Percentiles rank a stretch among this genome's conserved stretches.
phyloP scores from a whole-genome alignment of 2,797 vertebrate genomes.

The Enteromius paludinosus region DNA sequence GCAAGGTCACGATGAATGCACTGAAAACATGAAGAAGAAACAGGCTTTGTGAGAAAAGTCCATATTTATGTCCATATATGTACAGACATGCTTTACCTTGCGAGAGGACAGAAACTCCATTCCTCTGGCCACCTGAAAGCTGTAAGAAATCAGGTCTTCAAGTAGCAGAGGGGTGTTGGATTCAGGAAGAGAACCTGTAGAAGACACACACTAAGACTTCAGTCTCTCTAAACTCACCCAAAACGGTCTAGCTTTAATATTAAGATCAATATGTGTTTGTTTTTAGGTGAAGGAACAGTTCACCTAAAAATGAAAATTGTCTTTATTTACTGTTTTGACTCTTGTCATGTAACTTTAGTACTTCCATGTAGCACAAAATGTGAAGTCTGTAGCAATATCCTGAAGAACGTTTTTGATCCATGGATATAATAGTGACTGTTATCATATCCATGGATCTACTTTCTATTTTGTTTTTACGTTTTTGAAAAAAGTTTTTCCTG shows the following conservation, averaged over 20 bases:
- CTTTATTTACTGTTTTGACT: not conserved
- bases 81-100: constrained; percentile 69
- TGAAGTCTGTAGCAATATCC: not conserved
- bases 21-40: constrained; percentile 69
- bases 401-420: not conserved
- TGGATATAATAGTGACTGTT: not conserved
- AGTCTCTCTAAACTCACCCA: not conserved
- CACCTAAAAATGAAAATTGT: not conserved
- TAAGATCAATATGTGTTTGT: not conserved
- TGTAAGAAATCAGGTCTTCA: constrained; percentile 94
- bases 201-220: constrained; percentile 46
- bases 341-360: not conserved
- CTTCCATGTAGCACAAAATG: not conserved
- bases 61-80: constrained; percentile 20
- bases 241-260: not conserved
- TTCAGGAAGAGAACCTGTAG: constrained; percentile 73
- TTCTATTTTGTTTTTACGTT: not conserved
- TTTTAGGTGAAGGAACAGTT: not conserved
- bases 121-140: constrained; percentile 95
- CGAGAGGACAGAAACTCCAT: constrained; percentile 93
- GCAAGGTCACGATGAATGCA: constrained; percentile 96
- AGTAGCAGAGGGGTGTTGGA: constrained; percentile 81
- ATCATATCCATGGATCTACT: too few species aligned
- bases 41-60: constrained; percentile 21
- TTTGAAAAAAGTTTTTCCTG: not conserved